These are phyloP conservation scores for Lophotriccus pileatus DNA, from an alignment of 2,797 vertebrate genomes.

Conservation along the genomic window DNA sequence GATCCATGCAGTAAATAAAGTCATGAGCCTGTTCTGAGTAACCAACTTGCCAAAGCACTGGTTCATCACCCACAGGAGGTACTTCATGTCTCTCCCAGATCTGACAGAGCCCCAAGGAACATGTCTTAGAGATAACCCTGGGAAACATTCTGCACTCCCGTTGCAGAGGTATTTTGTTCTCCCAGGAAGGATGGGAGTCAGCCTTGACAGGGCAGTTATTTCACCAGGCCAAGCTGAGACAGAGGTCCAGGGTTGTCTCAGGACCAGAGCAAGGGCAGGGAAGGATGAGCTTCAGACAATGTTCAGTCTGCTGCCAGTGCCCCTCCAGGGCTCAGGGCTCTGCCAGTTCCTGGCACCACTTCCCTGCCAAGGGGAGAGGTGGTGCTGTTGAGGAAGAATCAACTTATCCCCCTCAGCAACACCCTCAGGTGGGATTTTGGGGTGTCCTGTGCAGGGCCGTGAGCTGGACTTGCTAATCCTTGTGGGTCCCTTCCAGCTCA, in stretches of 20 bases:
- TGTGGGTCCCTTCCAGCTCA: background rate
- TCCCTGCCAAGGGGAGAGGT: background rate
- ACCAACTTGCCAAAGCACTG: background rate
- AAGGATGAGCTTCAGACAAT: background rate
- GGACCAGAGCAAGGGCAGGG: background rate
- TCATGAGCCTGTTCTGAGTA: background rate
- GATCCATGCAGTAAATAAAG: background rate
- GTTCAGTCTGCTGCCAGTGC: background rate
- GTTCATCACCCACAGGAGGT: background rate
- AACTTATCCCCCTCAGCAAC: background rate
- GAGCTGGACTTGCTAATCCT: background rate
- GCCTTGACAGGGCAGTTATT: background rate
- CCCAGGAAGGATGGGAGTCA: background rate
- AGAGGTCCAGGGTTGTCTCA: background rate
- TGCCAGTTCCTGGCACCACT: background rate
- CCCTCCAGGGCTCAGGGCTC: background rate
- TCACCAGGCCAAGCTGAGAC: background rate
- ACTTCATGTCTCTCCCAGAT: background rate
- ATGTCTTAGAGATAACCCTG: background rate
- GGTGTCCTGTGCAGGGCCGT: background rate
- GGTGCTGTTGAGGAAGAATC: background rate
- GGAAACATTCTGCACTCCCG: background rate
- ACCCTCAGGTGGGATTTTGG: background rate
- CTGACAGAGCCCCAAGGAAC: background rate
- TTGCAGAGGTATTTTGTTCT: background rate